Conservation (phyloP, 2,113 vertebrate genomes). For the Sinocyclocheilus grahami region DNA sequence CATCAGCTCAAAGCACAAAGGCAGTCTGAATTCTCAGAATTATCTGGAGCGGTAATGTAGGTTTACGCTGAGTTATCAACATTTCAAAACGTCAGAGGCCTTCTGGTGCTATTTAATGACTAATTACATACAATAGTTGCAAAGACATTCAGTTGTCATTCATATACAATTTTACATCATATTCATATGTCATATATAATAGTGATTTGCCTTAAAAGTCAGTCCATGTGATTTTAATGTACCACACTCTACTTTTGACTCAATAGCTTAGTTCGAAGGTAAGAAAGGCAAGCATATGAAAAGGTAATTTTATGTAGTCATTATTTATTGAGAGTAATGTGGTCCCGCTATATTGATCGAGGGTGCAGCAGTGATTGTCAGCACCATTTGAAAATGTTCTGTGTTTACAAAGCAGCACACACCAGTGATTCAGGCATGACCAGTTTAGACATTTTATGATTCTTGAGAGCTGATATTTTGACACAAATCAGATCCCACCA, state of each 20-base stretch:
- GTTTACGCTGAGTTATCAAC: conserved; percentile 27
- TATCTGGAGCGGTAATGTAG: conserved; percentile 25
- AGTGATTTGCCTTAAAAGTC: not conserved
- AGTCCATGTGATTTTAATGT: conserved; percentile 8
- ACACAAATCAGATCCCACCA: not conserved
- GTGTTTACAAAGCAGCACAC: not conserved
- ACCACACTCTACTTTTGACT: not conserved
- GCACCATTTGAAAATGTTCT: not conserved
- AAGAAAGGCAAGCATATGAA: conserved; percentile 1
- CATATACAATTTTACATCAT: not conserved
- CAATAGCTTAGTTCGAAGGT: not conserved
- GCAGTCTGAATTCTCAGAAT: conserved; percentile 22
- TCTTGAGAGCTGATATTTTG: not conserved
- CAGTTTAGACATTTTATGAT: conserved; percentile 13
- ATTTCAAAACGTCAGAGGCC: conserved; percentile 33
- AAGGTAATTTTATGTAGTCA: conserved; percentile 14
- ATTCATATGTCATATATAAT: not conserved
- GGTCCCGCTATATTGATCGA: not conserved
- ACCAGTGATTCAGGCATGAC: not conserved
- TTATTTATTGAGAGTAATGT: not conserved
- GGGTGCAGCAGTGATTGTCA: not conserved
- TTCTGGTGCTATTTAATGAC: conserved; percentile 14
- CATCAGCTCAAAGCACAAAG: conserved; percentile 46
- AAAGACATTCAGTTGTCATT: not conserved
- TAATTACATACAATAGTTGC: not conserved